Evolutionary conservation across 1,140 invertebrate genomes (phyloP).

Genomic region (Euwallacea fornicatus): DNA sequence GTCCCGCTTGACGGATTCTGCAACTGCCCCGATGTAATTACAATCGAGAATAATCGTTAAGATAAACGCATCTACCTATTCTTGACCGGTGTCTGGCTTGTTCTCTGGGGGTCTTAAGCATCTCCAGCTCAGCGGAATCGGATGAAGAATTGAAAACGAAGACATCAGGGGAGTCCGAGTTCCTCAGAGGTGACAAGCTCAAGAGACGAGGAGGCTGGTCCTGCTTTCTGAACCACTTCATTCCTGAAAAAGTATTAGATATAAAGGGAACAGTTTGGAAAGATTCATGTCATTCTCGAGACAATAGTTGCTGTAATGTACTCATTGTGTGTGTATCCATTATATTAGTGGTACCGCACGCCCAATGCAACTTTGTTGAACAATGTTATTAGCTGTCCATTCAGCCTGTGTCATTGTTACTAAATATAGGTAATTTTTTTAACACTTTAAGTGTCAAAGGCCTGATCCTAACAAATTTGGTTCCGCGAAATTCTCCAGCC

Average conservation of each 20-base stretch:
- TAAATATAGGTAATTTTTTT: constrained; percentile 11
- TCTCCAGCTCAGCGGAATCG: constrained; percentile 33
- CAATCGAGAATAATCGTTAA: no score
- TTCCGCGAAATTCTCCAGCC: no score
- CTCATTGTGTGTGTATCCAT: no score
- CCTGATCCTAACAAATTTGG: no score
- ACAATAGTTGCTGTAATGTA: no score
- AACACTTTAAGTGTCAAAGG: background rate
- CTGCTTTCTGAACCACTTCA: constrained; percentile 72
- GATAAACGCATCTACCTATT: constrained; percentile 51
- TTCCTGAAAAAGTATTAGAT: constrained; percentile 43
- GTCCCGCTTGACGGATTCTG: no score
- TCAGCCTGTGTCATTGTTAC: constrained; percentile 10
- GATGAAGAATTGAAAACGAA: background rate
- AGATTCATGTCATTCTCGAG: no score
- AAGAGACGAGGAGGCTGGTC: constrained; percentile 68
- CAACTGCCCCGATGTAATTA: no score
- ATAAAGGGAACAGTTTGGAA: no score
- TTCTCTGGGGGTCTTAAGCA: constrained; percentile 43
- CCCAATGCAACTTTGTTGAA: constrained; percentile 17
- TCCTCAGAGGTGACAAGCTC: constrained; percentile 65
- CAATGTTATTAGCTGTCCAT: constrained; percentile 10
- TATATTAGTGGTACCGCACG: background rate
- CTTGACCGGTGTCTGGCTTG: constrained; percentile 54
- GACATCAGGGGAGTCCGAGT: constrained; percentile 37